Base-by-base conservation (phyloP, 92 coral and sea anemone genomes). In the Isaurus tuberculatus region DNA sequence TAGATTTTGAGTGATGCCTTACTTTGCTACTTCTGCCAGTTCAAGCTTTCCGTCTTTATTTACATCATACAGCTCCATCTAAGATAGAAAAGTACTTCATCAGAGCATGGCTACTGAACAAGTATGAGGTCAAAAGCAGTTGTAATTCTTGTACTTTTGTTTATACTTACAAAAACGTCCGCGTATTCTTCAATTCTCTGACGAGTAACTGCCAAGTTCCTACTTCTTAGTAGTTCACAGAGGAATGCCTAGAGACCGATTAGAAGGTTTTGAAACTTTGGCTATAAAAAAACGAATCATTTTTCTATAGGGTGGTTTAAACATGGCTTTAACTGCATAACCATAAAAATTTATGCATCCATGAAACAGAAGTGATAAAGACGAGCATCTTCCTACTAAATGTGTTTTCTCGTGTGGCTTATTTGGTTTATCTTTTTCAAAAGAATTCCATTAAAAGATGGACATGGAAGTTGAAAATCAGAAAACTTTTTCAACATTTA, bases 1-100 rank as follows among this genome's bases (percentile, higher is more conserved):
- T 2, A 7, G 5, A 6, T 40, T 7, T 2, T 13, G 11, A 40
- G 46, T 63, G 27, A 6, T 63, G 0, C 36, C 90, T 80, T 72
- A 86, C 90, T 86, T 84, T 71, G 90, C 66, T 70, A 86, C 43
- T 64, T 86, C 90, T 37, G 81, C 72, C 27, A 86, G 90, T 63
- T 83, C 83, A 14, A 86, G 78, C 63, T 80, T 86, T 17, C 90
- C 90, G 32, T 86, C 90, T 4, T 48, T 28, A 43, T 86, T 84
- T 3, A 71, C 29, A 60, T 86, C 90, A 15, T 71, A 80, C 4
- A 79, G 70, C 15, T 81, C 65, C 69, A 86, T 53, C 90, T 86
- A 31, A 30, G 22, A 42, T 73, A 17, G 29, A 51, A 57, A 48
- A 7, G n/a, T n/a, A n/a, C n/a, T n/a, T n/a, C n/a, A n/a, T n/a